Evolutionary conservation across 2,113 vertebrate species (phyloP), one percentile per base, ranked within the genome.

Genomic region (Archocentrus centrarchus): DNA sequence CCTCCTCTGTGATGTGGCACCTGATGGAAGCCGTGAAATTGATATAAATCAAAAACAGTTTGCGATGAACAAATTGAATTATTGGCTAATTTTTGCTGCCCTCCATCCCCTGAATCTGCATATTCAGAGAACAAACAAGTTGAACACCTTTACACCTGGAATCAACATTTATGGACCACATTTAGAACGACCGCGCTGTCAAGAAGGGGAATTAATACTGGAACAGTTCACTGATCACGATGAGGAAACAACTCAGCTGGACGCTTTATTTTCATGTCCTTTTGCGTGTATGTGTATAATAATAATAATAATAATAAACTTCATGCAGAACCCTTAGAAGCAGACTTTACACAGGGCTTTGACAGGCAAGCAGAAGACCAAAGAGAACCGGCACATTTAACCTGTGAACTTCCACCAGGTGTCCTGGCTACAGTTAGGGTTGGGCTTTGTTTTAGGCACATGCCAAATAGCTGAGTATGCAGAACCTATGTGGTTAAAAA

Each of bases 41-140:
- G 97, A 98, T 97, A 97, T 97, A 97, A 98, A 98, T 99, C 97
- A 98, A 97, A 97, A 96, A 97, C 93, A 94, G 95, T 96, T 96
- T 92, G 96, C 95, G 93, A 95, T 95, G 95, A 94, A 95, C 96
- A 96, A 97, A 96, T 96, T 92, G 86, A 91, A 96, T 95, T 97
- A 96, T 94, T 94, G 90, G 89, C 86, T 82, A 73, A 96, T 93
- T 95, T 95, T 83, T 92, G 70, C 78, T 81, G 41, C 50, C 60
- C 30, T 68, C 63, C 32, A 50, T 78, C 58, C 50, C 50, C 44
- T 77, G 77, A 81, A 93, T 86, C 87, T 91, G 80, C 90, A 89
- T 89, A 83, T 90, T 81, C 58, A 82, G 70, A 75, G 13, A 22
- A 41, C 59, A 86, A 83, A 83, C 27, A 75, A 8, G 9, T 37